Evolutionary conservation across 2,888 invertebrate genomes (phyloP).

Genomic region (Plemyria rubiginata): DNA sequence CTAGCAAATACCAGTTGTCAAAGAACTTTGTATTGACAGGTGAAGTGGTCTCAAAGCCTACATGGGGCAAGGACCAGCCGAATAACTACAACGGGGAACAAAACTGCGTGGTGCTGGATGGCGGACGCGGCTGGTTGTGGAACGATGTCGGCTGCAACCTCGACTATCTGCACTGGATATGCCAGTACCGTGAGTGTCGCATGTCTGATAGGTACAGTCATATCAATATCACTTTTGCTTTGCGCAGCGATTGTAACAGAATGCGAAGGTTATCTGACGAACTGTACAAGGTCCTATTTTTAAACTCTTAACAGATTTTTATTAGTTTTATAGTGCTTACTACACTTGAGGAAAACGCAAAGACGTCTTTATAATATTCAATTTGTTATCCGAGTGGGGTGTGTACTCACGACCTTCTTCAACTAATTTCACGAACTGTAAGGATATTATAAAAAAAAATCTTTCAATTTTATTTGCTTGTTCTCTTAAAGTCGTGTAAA

Average conservation of each 20-base stretch:
- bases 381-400: no score
- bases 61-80: constrained; percentile 97
- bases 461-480: no score
- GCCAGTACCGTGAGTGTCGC: constrained; percentile 93
- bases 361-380: no score
- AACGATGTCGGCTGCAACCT: constrained; percentile 97
- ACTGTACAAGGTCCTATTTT: neutral
- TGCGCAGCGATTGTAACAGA: constrained; percentile 53
- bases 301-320: no score
- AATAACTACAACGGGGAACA: constrained; percentile 98
- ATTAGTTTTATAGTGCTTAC: no score
- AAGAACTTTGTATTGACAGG: constrained; percentile 74
- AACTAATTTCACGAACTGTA: no score
- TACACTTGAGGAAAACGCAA: no score
- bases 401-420: no score
- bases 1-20: no score
- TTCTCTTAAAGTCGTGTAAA: no score
- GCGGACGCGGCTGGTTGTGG: constrained; percentile 96
- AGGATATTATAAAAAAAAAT: no score
- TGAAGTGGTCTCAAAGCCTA: constrained; percentile 90
- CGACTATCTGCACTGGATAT: constrained; percentile 96
- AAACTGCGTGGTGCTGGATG: constrained; percentile 97
- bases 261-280: constrained; percentile 24
- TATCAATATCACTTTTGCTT: constrained; percentile 66
- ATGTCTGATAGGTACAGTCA: constrained; percentile 69